A percentile compares a stretch with the other conserved stretches of the same genome.
Conservation (phyloP, 2,113 vertebrate species). For the Barbus barbus region DNA sequence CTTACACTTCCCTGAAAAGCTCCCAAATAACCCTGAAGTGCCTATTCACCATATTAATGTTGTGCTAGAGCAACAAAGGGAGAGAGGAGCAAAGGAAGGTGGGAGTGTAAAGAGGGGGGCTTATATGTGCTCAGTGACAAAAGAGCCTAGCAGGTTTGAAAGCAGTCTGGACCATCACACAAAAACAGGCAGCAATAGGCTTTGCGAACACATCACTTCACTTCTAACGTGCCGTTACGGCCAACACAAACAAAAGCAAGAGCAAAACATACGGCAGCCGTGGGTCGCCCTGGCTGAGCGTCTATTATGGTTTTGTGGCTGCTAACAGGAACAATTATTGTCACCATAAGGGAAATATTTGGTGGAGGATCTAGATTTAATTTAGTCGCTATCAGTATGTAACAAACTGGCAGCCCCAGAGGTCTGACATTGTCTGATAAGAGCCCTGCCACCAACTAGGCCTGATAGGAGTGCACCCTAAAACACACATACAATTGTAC, state of each 20-base stretch:
- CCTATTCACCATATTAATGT: slow-evolving; percentile 61
- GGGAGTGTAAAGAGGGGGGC: slow-evolving; percentile 28
- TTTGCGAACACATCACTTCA: slow-evolving; percentile 41
- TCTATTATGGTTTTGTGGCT: slow-evolving; percentile 40
- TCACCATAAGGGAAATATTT: slow-evolving; percentile 46
- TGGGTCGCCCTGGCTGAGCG: neutral
- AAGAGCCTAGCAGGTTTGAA: slow-evolving; percentile 42
- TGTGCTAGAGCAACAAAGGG: slow-evolving; percentile 56
- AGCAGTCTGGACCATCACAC: slow-evolving; percentile 30
- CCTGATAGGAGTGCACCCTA: slow-evolving; percentile 56
- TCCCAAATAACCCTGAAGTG: slow-evolving; percentile 62
- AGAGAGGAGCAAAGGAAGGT: slow-evolving; percentile 48
- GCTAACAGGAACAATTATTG: slow-evolving; percentile 47
- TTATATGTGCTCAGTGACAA: slow-evolving; percentile 50
- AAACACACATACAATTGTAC: neutral
- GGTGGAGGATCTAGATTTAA: slow-evolving; percentile 61
- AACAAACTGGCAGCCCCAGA: slow-evolving; percentile 59
- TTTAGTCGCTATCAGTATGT: slow-evolving; percentile 57
- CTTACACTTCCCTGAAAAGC: slow-evolving; percentile 54
- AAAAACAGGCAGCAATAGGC: slow-evolving; percentile 35
- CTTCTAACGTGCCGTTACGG: slow-evolving; percentile 44
- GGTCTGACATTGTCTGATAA: slow-evolving; percentile 62
- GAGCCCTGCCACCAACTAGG: slow-evolving; percentile 53
- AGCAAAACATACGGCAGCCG: neutral
- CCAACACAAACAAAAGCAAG: slow-evolving; percentile 37